These are phyloP conservation scores for Cryptophagus acutangulus DNA, from an alignment of 2,888 invertebrate species.

Conservation along the genomic window DNA sequence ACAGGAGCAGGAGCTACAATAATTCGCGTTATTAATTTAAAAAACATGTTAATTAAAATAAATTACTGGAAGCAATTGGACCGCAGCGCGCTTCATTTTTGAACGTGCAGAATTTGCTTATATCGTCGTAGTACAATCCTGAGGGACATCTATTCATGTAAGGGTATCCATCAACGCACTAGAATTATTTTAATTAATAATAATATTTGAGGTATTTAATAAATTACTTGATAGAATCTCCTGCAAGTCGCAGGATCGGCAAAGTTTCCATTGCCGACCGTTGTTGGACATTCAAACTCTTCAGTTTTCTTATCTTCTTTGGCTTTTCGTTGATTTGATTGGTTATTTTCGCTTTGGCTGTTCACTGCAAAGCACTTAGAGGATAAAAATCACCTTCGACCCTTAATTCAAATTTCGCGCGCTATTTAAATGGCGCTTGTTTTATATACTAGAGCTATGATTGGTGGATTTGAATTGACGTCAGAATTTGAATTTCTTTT, in stretches of 20 bases:
- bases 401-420: conserved; percentile 3
- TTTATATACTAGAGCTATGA: too few relatives aligned
- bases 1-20: conserved; percentile 73
- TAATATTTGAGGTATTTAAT: conserved; percentile 1
- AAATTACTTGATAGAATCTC: conserved; percentile 77
- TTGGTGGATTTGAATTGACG: neutral
- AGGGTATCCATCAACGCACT: conserved; percentile 88
- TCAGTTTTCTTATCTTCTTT: conserved; percentile 56
- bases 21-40: conserved; percentile 2
- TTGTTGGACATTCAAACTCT: conserved; percentile 76
- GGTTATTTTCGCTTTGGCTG: too few relatives aligned
- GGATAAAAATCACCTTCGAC: conserved; percentile 27
- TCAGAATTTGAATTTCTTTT: conserved; percentile 12
- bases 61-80: conserved; percentile 80
- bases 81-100: conserved; percentile 87
- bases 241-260: conserved; percentile 85
- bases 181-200: conserved; percentile 30
- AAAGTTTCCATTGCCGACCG: conserved; percentile 79
- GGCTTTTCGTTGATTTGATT: conserved; percentile 41
- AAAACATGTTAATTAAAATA: neutral
- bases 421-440: conserved; percentile 10
- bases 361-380: conserved; percentile 43
- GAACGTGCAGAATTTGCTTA: conserved; percentile 85
- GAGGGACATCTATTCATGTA: conserved; percentile 86
- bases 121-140: conserved; percentile 84